Percentiles rank a stretch among this genome's conserved stretches.
Conservation (phyloP, 2,888 invertebrate genomes). For the Clunio marinus region DNA sequence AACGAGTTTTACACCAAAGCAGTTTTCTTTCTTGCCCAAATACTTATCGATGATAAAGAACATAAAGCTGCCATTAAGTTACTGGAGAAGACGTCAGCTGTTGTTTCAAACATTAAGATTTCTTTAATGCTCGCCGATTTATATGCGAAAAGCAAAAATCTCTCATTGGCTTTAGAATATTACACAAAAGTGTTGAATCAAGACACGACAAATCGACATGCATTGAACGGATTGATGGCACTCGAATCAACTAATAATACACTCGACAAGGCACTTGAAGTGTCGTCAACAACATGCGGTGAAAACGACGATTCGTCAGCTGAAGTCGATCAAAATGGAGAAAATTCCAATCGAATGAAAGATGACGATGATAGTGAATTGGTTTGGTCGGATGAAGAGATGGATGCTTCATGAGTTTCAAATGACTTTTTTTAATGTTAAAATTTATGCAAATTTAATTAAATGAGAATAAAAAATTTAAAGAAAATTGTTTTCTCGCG, state of each 20-base stretch:
- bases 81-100: slow-evolving; percentile 59
- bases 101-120: slow-evolving; percentile 38
- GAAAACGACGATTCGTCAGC: slow-evolving; percentile 45
- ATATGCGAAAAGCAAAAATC: slow-evolving; percentile 26
- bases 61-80: slow-evolving; percentile 64
- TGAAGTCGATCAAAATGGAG: slow-evolving; percentile 46
- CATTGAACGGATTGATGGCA: slow-evolving; percentile 47
- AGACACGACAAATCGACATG: slow-evolving; percentile 47
- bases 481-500: too few relatives aligned
- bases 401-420: slow-evolving; percentile 47
- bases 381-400: slow-evolving; percentile 60
- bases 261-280: slow-evolving; percentile 41
- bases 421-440: background rate
- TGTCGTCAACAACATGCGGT: slow-evolving; percentile 42
- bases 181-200: slow-evolving; percentile 43
- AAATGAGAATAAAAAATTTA: background rate
- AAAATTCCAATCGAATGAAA: slow-evolving; percentile 48
- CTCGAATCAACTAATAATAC: slow-evolving; percentile 45
- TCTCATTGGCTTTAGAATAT: slow-evolving; percentile 3
- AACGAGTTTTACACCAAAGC: slow-evolving; percentile 71
- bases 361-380: slow-evolving; percentile 57
- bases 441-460: background rate
- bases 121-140: slow-evolving; percentile 28
- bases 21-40: slow-evolving; percentile 66
- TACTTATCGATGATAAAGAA: slow-evolving; percentile 62